Conservation (phyloP, 1,140 invertebrate species). For the Platyscapa corneri region DNA sequence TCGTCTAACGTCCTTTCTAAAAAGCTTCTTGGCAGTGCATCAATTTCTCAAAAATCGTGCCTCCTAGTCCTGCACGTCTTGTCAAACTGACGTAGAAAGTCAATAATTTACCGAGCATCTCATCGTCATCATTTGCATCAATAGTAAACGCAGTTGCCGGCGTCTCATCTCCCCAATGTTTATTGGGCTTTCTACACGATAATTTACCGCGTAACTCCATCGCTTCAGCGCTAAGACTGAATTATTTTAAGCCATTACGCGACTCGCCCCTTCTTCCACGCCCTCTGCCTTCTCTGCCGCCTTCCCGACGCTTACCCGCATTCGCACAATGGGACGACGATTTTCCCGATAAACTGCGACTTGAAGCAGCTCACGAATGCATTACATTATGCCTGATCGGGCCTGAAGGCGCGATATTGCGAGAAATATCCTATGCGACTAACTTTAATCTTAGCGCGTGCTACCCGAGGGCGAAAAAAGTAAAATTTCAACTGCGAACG, state of each 20-base stretch:
- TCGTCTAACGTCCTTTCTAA: background rate
- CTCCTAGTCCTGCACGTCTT: background rate
- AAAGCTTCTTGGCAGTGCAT: background rate
- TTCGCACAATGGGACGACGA: background rate
- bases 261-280: background rate
- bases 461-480: background rate
- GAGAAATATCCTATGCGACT: background rate
- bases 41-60: constrained; percentile 11
- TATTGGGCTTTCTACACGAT: background rate
- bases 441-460: constrained; percentile 2
- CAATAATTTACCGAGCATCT: background rate
- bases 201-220: background rate
- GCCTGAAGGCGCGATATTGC: background rate
- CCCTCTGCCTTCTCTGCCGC: background rate
- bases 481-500: background rate
- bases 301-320: no score
- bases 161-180: background rate
- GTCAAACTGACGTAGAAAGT: background rate
- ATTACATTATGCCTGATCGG: background rate
- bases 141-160: background rate
- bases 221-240: background rate
- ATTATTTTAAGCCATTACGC: constrained; percentile 2
- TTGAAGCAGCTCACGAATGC: background rate
- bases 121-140: background rate
- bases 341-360: background rate